Percentiles rank a stretch among this genome's conserved stretches.
These are phyloP conservation scores for Craniophora ligustri DNA, from an alignment of 2,888 invertebrate species.

Conservation along the genomic window DNA sequence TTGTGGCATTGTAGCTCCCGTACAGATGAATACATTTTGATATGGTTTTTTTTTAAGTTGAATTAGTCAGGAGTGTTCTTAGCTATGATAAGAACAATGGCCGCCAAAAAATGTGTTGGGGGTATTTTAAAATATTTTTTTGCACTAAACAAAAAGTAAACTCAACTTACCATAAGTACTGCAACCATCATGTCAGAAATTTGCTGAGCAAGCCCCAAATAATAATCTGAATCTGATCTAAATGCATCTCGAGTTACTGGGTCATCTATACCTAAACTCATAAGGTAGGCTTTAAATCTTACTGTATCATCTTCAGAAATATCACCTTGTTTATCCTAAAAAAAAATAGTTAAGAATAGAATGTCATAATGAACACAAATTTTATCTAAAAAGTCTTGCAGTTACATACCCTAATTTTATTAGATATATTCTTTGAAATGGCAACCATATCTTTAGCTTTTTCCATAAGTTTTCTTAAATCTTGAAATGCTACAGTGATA, in stretches of 20 bases:
- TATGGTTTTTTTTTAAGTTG: too few species aligned
- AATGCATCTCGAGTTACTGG: conserved; percentile 98
- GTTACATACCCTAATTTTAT: conserved; percentile 92
- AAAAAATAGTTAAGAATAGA: conserved; percentile 8
- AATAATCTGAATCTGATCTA: conserved; percentile 95
- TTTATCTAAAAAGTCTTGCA: background rate
- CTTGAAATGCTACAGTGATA: conserved; percentile 98
- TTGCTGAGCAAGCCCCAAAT: conserved; percentile 94
- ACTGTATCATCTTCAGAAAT: conserved; percentile 99
- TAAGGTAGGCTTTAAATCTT: conserved; percentile 97
- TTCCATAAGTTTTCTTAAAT: conserved; percentile 97
- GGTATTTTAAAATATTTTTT: too few species aligned
- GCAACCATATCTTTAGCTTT: conserved; percentile 99
- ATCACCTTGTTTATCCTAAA: conserved; percentile 96
- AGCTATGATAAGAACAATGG: too few species aligned
- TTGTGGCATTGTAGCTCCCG: too few species aligned
- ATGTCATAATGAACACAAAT: background rate
- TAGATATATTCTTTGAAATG: conserved; percentile 96
- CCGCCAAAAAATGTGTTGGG: too few species aligned
- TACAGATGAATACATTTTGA: too few species aligned
- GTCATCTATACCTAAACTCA: conserved; percentile 99
- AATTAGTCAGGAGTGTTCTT: too few species aligned
- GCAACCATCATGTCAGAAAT: conserved; percentile 94
- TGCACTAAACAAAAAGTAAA: background rate
- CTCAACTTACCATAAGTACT: conserved; percentile 91